Conservation (phyloP, 2,888 invertebrate species). For the Crepidodera aurea region DNA sequence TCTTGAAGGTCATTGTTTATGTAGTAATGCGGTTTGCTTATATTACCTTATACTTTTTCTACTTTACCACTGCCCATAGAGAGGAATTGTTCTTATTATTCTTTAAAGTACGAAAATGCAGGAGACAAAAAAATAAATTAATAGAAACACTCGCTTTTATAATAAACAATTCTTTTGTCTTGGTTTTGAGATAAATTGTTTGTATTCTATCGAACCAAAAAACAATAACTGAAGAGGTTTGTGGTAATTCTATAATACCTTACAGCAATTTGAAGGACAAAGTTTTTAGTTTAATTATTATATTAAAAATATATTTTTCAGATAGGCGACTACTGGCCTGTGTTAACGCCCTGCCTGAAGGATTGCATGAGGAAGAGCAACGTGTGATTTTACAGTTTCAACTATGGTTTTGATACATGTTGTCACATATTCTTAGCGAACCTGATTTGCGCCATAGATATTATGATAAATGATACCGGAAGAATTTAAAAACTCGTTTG, state of each 20-base stretch:
- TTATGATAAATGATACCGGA: slow-evolving; percentile 11
- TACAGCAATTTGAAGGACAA: too few relatives aligned
- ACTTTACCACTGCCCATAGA: neutral
- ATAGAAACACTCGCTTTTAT: too few relatives aligned
- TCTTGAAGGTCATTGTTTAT: slow-evolving; percentile 32
- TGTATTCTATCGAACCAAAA: too few relatives aligned
- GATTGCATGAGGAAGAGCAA: slow-evolving; percentile 10
- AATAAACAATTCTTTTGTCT: too few relatives aligned
- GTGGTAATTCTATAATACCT: too few relatives aligned
- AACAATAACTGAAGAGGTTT: too few relatives aligned
- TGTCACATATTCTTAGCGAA: slow-evolving; percentile 8
- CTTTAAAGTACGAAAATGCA: neutral
- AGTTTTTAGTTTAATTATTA: too few relatives aligned
- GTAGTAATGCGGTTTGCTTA: slow-evolving; percentile 29
- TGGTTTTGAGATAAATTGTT: too few relatives aligned
- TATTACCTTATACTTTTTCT: slow-evolving; percentile 25
- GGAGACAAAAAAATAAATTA: neutral
- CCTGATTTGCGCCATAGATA: slow-evolving; percentile 7
- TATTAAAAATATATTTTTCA: too few relatives aligned
- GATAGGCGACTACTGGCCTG: too few relatives aligned
- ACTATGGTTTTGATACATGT: slow-evolving; percentile 12
- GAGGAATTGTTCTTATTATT: neutral
- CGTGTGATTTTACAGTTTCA: slow-evolving; percentile 12
- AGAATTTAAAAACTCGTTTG: slow-evolving; percentile 11
- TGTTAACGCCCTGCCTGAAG: slow-evolving; percentile 1